Base-by-base conservation (phyloP, 2,113 vertebrate species). In the Chloebia gouldiae region DNA sequence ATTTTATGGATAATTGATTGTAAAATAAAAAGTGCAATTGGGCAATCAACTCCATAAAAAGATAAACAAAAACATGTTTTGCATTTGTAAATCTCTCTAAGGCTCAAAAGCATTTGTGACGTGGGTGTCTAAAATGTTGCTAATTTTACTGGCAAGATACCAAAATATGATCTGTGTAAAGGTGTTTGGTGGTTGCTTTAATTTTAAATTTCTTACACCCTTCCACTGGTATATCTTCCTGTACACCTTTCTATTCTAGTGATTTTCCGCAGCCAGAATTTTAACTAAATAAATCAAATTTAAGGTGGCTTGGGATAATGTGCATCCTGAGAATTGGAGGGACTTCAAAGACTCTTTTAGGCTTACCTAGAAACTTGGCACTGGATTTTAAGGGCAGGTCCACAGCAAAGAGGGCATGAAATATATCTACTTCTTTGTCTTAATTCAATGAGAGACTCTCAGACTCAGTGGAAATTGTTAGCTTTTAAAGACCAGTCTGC, bases 401-500 rank as follows among this genome's bases (percentile, higher is more conserved):
- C 39, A 89, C 39, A 85, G 72, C 15, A 86, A 91, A 88, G 68
- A 84, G 83, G 63, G 42, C 11, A 53, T 47, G 54, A 95, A 76
- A 90, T 92, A 25, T 18, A 72, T 90, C 76, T 53, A 61, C 33
- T 63, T 51, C 69, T 95, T 94, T 44, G 57, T 90, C 86, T 93
- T 96, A 91, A 96, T 92, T 95, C 66, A 63, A 17, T 92, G 81
- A 93, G 53, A 92, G 70, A 64, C 59, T 64, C 31, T 69, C 45
- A 87, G 86, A 45, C 42, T 95, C 81, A 76, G 66, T 94, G 78
- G 76, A 81, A 84, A 90, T 51, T 76, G 40, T 90, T 91, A 88
- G 94, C 37, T 94, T 94, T 95, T 86, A 95, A 96, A 96, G 78
- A 60, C 35, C 73, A 76, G 25, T 69, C 76, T 95, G 77, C 53